A percentile compares a stretch with the other conserved stretches of the same genome.
Evolutionary conservation across 2,797 vertebrate species (phyloP).

Genomic region (Dallia pectoralis): DNA sequence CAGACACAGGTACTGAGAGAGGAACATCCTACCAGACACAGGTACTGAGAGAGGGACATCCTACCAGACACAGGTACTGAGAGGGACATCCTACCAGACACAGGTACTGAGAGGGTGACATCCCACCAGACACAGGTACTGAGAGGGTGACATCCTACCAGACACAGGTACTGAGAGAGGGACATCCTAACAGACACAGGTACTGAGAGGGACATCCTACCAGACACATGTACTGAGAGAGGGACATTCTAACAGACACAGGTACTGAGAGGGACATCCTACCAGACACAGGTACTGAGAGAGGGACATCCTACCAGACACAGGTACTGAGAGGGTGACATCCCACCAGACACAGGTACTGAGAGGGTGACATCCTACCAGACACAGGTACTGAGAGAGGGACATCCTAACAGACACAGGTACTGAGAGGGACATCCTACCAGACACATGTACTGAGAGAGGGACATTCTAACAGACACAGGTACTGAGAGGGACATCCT

Average conservation of each 20-base stretch:
- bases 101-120: constrained; percentile 70
- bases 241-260: constrained; percentile 77
- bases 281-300: constrained; percentile 79
- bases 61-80: constrained; percentile 83
- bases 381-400: constrained; percentile 73
- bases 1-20: no score
- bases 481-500: constrained; percentile 69
- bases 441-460: no score
- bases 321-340: constrained; percentile 69
- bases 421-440: constrained; percentile 66
- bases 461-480: constrained; percentile 86
- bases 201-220: constrained; percentile 68
- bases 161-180: no score
- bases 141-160: constrained; percentile 70
- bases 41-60: constrained; percentile 61
- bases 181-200: constrained; percentile 86
- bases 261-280: no score
- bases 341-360: no score
- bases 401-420: constrained; percentile 80
- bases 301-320: constrained; percentile 73
- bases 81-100: constrained; percentile 71
- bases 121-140: constrained; percentile 83
- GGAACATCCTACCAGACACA: constrained; percentile 85
- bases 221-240: constrained; percentile 76
- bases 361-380: no score